Evolutionary conservation across 2,113 vertebrate species (phyloP).

Genomic region (Triplophysa siluroides): DNA sequence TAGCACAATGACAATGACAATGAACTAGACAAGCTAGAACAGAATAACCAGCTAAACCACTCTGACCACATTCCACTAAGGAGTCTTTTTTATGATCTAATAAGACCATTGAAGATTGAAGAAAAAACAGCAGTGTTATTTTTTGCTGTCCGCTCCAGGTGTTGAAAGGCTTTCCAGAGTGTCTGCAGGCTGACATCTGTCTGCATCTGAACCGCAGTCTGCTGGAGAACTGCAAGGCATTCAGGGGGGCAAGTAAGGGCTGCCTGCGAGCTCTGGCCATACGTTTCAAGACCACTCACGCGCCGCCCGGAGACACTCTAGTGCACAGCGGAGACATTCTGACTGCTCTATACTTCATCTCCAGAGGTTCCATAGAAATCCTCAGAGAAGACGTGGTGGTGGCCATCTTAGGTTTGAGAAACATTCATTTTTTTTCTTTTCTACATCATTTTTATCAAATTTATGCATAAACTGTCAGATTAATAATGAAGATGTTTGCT

Average conservation of each 20-base stretch:
- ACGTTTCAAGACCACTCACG: slow-evolving; percentile 94
- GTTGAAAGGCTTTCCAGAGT: slow-evolving; percentile 97
- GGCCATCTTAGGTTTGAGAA: slow-evolving; percentile 87
- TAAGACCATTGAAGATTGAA: too few relatives aligned
- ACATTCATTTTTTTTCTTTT: background rate
- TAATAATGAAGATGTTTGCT: too few relatives aligned
- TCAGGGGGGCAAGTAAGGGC: slow-evolving; percentile 91
- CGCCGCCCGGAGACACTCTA: slow-evolving; percentile 91
- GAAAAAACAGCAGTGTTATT: background rate
- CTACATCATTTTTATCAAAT: background rate
- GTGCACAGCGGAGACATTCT: slow-evolving; percentile 95
- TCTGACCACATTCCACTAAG: background rate
- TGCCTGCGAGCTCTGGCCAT: slow-evolving; percentile 93
- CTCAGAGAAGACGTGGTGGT: slow-evolving; percentile 92
- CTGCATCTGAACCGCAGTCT: slow-evolving; percentile 93
- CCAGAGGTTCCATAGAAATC: slow-evolving; percentile 96
- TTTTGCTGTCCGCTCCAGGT: slow-evolving; percentile 73
- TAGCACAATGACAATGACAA: too few relatives aligned
- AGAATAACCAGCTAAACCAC: too few relatives aligned
- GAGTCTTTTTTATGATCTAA: background rate
- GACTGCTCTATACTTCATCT: slow-evolving; percentile 96
- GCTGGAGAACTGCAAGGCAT: slow-evolving; percentile 93
- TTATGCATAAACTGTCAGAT: too few relatives aligned
- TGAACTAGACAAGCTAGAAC: too few relatives aligned
- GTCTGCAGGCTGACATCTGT: slow-evolving; percentile 97